Base-by-base conservation (phyloP, 2,888 invertebrate species). In the Drosophila birchii region DNA sequence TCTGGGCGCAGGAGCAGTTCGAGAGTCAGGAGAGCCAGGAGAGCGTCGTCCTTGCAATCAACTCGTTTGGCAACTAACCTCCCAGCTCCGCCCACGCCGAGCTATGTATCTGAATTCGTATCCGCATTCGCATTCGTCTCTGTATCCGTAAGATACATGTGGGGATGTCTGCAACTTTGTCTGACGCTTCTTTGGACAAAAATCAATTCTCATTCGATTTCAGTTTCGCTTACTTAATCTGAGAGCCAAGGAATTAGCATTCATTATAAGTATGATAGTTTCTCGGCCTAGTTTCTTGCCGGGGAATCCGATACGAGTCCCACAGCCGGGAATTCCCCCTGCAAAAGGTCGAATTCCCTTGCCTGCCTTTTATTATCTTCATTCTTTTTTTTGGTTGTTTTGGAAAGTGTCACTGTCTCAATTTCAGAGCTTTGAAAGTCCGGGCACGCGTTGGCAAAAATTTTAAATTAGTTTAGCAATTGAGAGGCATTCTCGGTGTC, bases 381-480 rank as follows among this genome's bases (percentile, higher is more conserved):
- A 1, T 38, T 54, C 18, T 38, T 11, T 23, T 14, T 39, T 36
- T 32, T 36, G 23, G 56, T 29, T 41, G 26, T 45, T 47, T 26
- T 36, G 34, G 53, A 51, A 49, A 70, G 59, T 75, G 74, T 64
- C 77, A 75, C 58, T 76, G 78, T 88, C 73, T 85, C 85, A 53
- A 69, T 81, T 80, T 78, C 78, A 76, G 55, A 56, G 56, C 56
- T 75, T 49, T 45, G 49, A 41, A 36, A 66, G 67, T 55, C 73
- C 67, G 75, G 78, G 78, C 82, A 84, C 84, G 78, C 85, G 88
- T 76, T 81, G 56, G 44, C 75, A 66, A 88, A 59, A 88, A 82
- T 89, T 88, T 88, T 81, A 88, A 88, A 86, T 86, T 88, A 85
- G 86, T 86, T 88, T 83, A 88, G 78, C 82, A 80, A 86, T 81